Evolutionary conservation across 1,140 invertebrate species (phyloP).

Genomic region (Cyrtorhinus lividipennis): DNA sequence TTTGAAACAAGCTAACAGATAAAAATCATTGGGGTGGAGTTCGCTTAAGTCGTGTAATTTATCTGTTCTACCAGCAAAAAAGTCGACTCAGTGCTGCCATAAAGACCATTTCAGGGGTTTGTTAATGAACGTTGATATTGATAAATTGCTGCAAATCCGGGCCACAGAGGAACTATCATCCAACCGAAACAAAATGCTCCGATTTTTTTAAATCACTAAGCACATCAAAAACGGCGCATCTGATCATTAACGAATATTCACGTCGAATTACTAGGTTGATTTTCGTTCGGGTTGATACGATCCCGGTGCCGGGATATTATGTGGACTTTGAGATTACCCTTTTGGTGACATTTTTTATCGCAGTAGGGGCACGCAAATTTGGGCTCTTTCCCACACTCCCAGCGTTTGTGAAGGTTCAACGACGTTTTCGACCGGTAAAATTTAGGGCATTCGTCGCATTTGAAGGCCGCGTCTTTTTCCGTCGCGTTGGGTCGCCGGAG

Average conservation of each 20-base stretch:
- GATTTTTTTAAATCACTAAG: no score
- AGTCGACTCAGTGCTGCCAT: no score
- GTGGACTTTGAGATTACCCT: slow-evolving; percentile 35
- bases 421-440: slow-evolving; percentile 36
- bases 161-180: no score
- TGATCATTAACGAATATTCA: not conserved
- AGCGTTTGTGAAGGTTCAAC: slow-evolving; percentile 36
- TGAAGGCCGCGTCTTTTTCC: slow-evolving; percentile 21
- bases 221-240: not conserved
- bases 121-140: no score
- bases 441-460: slow-evolving; percentile 32
- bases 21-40: no score
- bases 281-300: not conserved
- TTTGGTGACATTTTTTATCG: slow-evolving; percentile 35
- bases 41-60: no score
- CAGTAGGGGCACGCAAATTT: slow-evolving; percentile 38
- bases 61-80: no score
- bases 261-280: not conserved
- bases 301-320: slow-evolving; percentile 31
- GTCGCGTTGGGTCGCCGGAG: slow-evolving; percentile 13
- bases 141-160: no score
- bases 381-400: slow-evolving; percentile 41
- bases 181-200: no score
- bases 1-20: no score
- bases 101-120: no score